phyloP scores from a whole-genome alignment of 1,140 invertebrate genomes.

The Drosophila prosaltans region DNA sequence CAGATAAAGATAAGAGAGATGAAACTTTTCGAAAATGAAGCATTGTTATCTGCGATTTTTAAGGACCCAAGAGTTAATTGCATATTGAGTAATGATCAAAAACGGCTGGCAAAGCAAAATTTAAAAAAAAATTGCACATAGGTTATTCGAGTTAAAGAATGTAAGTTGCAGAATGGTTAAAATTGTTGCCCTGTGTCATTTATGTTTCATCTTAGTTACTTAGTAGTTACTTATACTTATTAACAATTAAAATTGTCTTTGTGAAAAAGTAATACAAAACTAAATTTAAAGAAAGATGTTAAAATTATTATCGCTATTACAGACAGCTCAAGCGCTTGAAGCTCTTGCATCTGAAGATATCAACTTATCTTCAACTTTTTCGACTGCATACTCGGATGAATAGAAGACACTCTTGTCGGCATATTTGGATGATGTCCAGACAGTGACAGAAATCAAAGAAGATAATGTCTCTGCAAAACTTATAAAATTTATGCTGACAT shows the following conservation, averaged over 20 bases:
- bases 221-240: background rate
- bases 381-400: background rate
- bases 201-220: background rate
- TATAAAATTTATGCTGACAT: too few relatives aligned
- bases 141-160: too few relatives aligned
- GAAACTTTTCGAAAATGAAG: slow-evolving; percentile 32
- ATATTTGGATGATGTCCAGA: background rate
- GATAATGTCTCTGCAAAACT: too few relatives aligned
- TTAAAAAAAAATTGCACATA: too few relatives aligned
- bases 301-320: slow-evolving; percentile 14
- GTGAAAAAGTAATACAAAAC: slow-evolving; percentile 5
- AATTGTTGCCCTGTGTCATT: too few relatives aligned
- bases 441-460: background rate
- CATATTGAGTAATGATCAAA: too few relatives aligned
- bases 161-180: too few relatives aligned
- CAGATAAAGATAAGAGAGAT: slow-evolving; percentile 19
- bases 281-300: slow-evolving; percentile 1
- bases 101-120: too few relatives aligned
- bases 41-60: slow-evolving; percentile 28
- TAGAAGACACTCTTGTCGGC: slow-evolving; percentile 9
- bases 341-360: background rate
- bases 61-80: slow-evolving; percentile 15
- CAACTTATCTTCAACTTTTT: background rate
- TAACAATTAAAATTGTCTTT: slow-evolving; percentile 14
- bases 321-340: background rate